Evolutionary conservation across 2,888 invertebrate species (phyloP).

Genomic region (Drosophila falleni): DNA sequence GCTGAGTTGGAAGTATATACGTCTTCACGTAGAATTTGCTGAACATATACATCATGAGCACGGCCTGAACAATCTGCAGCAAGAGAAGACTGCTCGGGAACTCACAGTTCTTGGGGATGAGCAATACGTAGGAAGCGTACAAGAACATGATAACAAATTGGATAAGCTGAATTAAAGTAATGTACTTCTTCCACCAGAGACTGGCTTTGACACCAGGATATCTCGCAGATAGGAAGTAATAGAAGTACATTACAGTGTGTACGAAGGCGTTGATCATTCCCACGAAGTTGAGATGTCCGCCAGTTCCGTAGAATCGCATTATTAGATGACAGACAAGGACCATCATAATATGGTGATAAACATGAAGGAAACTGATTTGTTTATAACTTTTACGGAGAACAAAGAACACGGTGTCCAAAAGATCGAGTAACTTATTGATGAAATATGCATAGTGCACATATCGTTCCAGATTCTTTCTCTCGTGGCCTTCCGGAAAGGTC

Average conservation of each 20-base stretch:
- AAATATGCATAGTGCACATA: slow-evolving; percentile 68
- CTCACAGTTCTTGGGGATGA: slow-evolving; percentile 86
- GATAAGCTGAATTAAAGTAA: slow-evolving; percentile 86
- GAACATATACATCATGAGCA: slow-evolving; percentile 87
- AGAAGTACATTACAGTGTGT: slow-evolving; percentile 86
- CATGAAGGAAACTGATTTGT: slow-evolving; percentile 94
- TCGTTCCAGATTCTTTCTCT: slow-evolving; percentile 35
- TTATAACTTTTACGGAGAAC: slow-evolving; percentile 94
- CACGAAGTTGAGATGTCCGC: slow-evolving; percentile 85
- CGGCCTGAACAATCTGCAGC: slow-evolving; percentile 86
- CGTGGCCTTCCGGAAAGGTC: slow-evolving; percentile 19
- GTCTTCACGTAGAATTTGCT: slow-evolving; percentile 87
- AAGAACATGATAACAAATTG: slow-evolving; percentile 89
- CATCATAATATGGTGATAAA: slow-evolving; percentile 94
- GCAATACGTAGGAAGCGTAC: slow-evolving; percentile 85
- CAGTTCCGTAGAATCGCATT: slow-evolving; percentile 90
- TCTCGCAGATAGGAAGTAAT: slow-evolving; percentile 85
- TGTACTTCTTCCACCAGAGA: slow-evolving; percentile 86
- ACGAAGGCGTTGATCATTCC: slow-evolving; percentile 86
- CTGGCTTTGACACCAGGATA: slow-evolving; percentile 85
- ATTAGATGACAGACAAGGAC: slow-evolving; percentile 90
- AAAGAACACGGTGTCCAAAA: slow-evolving; percentile 94
- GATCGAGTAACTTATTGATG: slow-evolving; percentile 89
- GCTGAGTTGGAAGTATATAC: slow-evolving; percentile 80
- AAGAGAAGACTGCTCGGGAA: slow-evolving; percentile 86